Evolutionary conservation across 2,113 vertebrate genomes (phyloP), one percentile per base, ranked within the genome.

Genomic region (Myrmecophaga tridactyla): DNA sequence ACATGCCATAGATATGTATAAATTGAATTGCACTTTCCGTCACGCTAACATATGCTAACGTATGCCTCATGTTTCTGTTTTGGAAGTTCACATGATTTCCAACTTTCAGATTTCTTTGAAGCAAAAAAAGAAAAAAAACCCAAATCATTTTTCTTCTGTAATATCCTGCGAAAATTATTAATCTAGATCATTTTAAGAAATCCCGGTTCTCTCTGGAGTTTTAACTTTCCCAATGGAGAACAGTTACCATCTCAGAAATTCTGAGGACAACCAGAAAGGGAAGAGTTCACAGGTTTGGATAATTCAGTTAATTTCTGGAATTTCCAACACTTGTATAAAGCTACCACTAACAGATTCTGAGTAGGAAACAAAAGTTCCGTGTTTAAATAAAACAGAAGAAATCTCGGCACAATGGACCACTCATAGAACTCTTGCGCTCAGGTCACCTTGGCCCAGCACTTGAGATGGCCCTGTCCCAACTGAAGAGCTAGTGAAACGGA

Each of bases 381-480:
- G 10, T 72, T 53, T 43, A 67, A 3, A 67, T 34, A 53, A 95
- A 94, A 65, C 36, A n/a, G 48, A 34, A 69, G 58, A 21, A 5
- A 60, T 25, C 18, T 20, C 11, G 17, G 39, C 17, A 34, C 84
- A 60, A 80, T 4, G 0, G 0, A 29, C 36, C 25, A 25, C 21
- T 9, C 27, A 13, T 7, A 58, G 36, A 6, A 63, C 13, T 63
- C 43, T 6, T 23, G 27, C 51, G 43, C 36, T 80, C 23, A 65
- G 63, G 36, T 76, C 69, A 29, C 56, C 69, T 48, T 14, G 34
- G 36, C 21, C 31, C 72, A 73, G 72, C 72, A 73, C 41, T 56
- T 43, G 41, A 46, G 39, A 73, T 1, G 11, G 53, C 1, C 0
- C 29, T 14, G 14, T 43, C 20, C 20, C 18, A 27, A 17, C 39